phyloP scores from a whole-genome alignment of 2,888 invertebrate species.

The Brenthis daphne region DNA sequence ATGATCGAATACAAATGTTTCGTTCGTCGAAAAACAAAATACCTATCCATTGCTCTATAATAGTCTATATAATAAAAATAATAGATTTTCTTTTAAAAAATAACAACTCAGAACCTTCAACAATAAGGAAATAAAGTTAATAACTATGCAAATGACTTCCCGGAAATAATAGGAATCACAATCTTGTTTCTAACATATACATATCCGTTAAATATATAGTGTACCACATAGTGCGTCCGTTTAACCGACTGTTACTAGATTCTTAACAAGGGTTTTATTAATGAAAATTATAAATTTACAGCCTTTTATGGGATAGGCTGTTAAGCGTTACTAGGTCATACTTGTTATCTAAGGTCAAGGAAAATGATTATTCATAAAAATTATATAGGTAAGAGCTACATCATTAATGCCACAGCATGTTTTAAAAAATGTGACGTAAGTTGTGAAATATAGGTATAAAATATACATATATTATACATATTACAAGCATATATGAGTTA shows the following conservation, averaged over 20 bases:
- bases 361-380: slow-evolving; percentile 4
- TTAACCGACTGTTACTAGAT: too few relatives aligned
- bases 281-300: background rate
- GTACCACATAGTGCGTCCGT: too few relatives aligned
- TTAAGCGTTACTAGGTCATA: slow-evolving; percentile 8
- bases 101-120: too few relatives aligned
- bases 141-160: slow-evolving; percentile 8
- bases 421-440: slow-evolving; percentile 5
- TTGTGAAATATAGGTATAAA: background rate
- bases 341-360: slow-evolving; percentile 7
- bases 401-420: slow-evolving; percentile 24
- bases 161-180: slow-evolving; percentile 12
- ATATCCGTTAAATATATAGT: background rate
- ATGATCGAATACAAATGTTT: too few relatives aligned
- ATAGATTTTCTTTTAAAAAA: background rate
- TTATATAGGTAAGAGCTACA: background rate
- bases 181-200: background rate
- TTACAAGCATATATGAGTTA: background rate
- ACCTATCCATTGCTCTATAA: too few relatives aligned
- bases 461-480: background rate
- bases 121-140: slow-evolving; percentile 9
- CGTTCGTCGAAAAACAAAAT: too few relatives aligned
- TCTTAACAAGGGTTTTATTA: background rate
- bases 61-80: background rate
- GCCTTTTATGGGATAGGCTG: background rate